phyloP scores from a whole-genome alignment of 1,140 invertebrate species.

The Luehdorfia chinensis region DNA sequence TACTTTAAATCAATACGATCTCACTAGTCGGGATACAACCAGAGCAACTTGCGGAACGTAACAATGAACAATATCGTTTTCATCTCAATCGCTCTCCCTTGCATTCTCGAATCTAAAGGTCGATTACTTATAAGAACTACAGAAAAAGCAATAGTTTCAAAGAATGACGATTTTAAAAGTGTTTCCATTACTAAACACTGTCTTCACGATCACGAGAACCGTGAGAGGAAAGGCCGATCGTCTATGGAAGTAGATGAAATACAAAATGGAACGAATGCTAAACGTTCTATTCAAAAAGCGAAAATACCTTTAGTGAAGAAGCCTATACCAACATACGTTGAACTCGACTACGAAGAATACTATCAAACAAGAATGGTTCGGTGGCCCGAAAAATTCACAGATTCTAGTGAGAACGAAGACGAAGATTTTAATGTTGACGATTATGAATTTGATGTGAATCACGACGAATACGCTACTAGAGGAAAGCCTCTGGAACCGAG shows the following conservation, averaged over 20 bases:
- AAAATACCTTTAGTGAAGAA: slow-evolving; percentile 42
- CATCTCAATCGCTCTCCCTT: slow-evolving; percentile 8
- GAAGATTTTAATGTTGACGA: slow-evolving; percentile 63
- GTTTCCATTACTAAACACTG: slow-evolving; percentile 16
- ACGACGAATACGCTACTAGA: slow-evolving; percentile 55
- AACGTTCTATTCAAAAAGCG: slow-evolving; percentile 10
- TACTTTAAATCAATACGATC: slow-evolving; percentile 28
- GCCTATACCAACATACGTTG: slow-evolving; percentile 53
- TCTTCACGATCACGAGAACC: slow-evolving; percentile 8
- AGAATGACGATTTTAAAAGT: slow-evolving; percentile 10
- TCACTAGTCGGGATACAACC: slow-evolving; percentile 24
- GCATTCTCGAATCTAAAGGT: slow-evolving; percentile 4
- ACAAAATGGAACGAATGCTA: slow-evolving; percentile 1
- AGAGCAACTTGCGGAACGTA: slow-evolving; percentile 19
- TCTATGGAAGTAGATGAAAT: slow-evolving; percentile 15
- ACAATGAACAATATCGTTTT: slow-evolving; percentile 35
- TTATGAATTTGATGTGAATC: slow-evolving; percentile 63
- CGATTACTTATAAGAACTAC: slow-evolving; percentile 21
- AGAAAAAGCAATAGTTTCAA: slow-evolving; percentile 18
- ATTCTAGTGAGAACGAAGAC: slow-evolving; percentile 57
- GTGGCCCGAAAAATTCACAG: slow-evolving; percentile 25
- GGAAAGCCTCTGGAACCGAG: slow-evolving; percentile 50
- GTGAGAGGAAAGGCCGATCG: background rate
- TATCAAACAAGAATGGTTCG: slow-evolving; percentile 33
- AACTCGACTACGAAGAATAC: slow-evolving; percentile 46